Evolutionary conservation across 1,140 invertebrate genomes (phyloP).

Genomic region (Heliothis subflexa): DNA sequence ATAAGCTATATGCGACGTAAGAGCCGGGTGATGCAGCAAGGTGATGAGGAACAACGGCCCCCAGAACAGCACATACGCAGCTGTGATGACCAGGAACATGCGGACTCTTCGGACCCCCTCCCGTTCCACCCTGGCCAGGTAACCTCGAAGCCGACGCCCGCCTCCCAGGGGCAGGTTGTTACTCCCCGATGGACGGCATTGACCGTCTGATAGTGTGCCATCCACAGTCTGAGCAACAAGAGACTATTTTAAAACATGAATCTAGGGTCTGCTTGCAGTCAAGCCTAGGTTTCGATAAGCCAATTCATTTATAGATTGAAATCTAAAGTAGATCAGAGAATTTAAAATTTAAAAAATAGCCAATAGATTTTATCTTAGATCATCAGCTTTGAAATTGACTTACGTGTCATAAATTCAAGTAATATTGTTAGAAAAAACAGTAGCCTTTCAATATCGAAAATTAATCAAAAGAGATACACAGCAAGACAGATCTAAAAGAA

Average conservation of each 20-base stretch:
- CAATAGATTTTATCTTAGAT: background rate
- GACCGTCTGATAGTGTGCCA: conserved; percentile 73
- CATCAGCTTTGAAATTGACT: background rate
- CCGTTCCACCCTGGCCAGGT: conserved; percentile 91
- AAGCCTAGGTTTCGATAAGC: background rate
- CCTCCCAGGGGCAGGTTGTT: conserved; percentile 88
- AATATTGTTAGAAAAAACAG: too few relatives aligned
- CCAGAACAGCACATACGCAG: conserved; percentile 95
- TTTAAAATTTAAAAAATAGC: background rate
- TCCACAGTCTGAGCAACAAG: conserved; percentile 73
- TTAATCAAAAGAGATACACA: background rate
- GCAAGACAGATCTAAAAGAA: background rate
- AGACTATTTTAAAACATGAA: conserved; percentile 2
- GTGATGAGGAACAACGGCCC: conserved; percentile 95
- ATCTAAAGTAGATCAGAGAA: background rate
- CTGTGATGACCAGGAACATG: conserved; percentile 94
- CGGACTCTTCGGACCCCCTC: conserved; percentile 92
- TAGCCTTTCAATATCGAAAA: too few relatives aligned
- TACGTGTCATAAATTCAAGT: too few relatives aligned
- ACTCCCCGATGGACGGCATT: conserved; percentile 67
- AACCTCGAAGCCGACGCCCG: conserved; percentile 91
- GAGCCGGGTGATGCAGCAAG: conserved; percentile 90
- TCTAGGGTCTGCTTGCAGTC: too few relatives aligned
- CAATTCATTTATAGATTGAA: background rate
- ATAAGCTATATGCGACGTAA: conserved; percentile 90